Evolutionary conservation across 2,113 vertebrate species (phyloP).

Genomic region (Gymnarchus niloticus): DNA sequence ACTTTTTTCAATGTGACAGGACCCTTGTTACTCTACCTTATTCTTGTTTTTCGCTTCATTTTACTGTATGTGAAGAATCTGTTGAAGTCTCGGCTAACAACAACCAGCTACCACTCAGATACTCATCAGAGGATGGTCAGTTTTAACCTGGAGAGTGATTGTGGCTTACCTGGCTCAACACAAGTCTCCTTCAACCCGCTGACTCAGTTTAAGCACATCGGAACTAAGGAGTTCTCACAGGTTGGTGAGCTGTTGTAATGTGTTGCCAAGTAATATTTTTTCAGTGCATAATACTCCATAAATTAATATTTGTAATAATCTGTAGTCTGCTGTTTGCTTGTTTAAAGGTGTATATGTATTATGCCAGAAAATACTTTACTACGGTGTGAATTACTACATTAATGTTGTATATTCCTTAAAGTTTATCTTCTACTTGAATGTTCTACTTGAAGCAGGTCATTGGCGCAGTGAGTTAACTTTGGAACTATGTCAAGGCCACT

Average conservation of each 20-base stretch:
- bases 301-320: background rate
- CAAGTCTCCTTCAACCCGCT: slow-evolving; percentile 73
- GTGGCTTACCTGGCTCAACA: slow-evolving; percentile 31
- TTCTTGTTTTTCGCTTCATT: background rate
- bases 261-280: background rate
- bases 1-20: slow-evolving; percentile 19
- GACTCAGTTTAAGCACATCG: slow-evolving; percentile 64
- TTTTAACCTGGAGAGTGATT: slow-evolving; percentile 44
- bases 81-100: slow-evolving; percentile 68
- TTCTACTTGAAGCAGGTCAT: slow-evolving; percentile 33
- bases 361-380: background rate
- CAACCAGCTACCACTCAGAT: slow-evolving; percentile 37
- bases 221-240: slow-evolving; percentile 72
- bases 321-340: background rate
- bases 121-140: slow-evolving; percentile 45
- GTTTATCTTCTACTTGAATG: background rate
- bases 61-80: slow-evolving; percentile 60
- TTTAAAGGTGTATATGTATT: background rate
- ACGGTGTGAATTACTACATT: background rate
- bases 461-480: slow-evolving; percentile 26
- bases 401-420: background rate
- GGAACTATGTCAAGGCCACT: slow-evolving; percentile 51
- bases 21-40: slow-evolving; percentile 22
- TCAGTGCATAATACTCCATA: background rate
- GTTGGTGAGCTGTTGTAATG: slow-evolving; percentile 55